These are phyloP conservation scores for Chionis minor DNA, from an alignment of 2,113 vertebrate genomes.

Conservation along the genomic window DNA sequence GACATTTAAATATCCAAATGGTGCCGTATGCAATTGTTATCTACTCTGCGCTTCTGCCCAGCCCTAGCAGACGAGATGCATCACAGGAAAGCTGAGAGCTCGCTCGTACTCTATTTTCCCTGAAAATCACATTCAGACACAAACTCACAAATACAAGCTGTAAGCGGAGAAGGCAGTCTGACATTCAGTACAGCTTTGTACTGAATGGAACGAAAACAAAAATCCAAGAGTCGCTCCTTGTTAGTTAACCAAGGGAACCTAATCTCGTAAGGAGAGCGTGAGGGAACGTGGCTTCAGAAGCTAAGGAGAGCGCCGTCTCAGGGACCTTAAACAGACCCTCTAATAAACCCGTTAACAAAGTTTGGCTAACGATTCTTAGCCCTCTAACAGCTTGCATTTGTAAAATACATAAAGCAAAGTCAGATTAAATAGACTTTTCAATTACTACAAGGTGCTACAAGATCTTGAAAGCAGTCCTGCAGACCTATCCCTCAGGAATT, in stretches of 20 bases:
- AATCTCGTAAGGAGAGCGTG: accelerated
- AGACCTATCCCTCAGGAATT: constrained; percentile 1
- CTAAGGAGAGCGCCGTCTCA: neutral
- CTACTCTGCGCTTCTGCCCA: neutral
- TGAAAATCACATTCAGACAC: neutral
- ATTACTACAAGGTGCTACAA: constrained; percentile 2
- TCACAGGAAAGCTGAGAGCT: neutral
- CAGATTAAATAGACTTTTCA: constrained; percentile 22
- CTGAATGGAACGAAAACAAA: neutral
- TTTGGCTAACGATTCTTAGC: neutral
- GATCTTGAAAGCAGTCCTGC: neutral
- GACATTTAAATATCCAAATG: neutral
- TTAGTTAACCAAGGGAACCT: neutral
- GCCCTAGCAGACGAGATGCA: neutral
- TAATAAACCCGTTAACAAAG: neutral
- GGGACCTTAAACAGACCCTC: neutral
- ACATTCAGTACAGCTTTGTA: no score
- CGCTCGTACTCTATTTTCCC: accelerated
- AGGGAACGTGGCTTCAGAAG: neutral
- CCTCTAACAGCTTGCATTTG: neutral
- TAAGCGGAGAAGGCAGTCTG: neutral
- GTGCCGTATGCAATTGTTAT: neutral
- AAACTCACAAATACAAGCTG: neutral
- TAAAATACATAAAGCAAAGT: neutral
- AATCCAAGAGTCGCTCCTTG: neutral